A percentile compares a stretch with the other conserved stretches of the same genome.
phyloP scores from a whole-genome alignment of 2,797 vertebrate genomes.

The Aulostomus chinensis region DNA sequence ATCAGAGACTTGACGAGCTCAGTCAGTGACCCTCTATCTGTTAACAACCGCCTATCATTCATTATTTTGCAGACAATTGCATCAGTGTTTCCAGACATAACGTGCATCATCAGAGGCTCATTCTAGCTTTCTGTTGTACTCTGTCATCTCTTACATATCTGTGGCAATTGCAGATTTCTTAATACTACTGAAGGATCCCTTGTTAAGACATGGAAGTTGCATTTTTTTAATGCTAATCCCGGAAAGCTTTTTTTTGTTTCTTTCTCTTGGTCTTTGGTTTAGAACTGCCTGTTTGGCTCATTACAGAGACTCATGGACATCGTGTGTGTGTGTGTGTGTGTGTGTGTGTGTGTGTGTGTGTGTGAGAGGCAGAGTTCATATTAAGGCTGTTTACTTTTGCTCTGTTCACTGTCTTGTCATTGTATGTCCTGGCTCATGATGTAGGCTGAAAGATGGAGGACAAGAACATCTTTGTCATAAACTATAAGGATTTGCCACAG shows the following conservation, averaged over 20 bases:
- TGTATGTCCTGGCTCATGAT: constrained; percentile 9
- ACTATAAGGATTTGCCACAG: constrained; percentile 2
- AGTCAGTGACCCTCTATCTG: no score
- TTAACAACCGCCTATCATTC: no score
- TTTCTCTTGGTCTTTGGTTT: not conserved
- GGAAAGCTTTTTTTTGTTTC: constrained; percentile 4
- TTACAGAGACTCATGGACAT: constrained; percentile 3
- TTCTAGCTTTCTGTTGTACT: constrained; percentile 25
- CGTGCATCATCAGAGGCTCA: constrained; percentile 1
- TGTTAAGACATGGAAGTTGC: constrained; percentile 22
- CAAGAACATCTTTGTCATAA: constrained; percentile 5
- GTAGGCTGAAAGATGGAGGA: constrained; percentile 2
- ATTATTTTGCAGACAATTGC: no score
- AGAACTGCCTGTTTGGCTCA: not conserved
- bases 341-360: no score
- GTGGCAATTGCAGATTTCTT: constrained; percentile 41
- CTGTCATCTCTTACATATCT: constrained; percentile 7
- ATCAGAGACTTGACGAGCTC: no score
- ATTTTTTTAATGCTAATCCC: constrained; percentile 20
- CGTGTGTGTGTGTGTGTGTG: no score
- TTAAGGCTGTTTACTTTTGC: constrained; percentile 14
- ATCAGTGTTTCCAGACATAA: constrained; percentile 22
- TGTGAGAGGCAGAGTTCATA: no score
- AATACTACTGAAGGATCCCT: constrained; percentile 15
- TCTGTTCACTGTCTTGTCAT: constrained; percentile 21